Evolutionary conservation across 2,888 invertebrate genomes (phyloP).

Genomic region (Hipparchia sbordonii): DNA sequence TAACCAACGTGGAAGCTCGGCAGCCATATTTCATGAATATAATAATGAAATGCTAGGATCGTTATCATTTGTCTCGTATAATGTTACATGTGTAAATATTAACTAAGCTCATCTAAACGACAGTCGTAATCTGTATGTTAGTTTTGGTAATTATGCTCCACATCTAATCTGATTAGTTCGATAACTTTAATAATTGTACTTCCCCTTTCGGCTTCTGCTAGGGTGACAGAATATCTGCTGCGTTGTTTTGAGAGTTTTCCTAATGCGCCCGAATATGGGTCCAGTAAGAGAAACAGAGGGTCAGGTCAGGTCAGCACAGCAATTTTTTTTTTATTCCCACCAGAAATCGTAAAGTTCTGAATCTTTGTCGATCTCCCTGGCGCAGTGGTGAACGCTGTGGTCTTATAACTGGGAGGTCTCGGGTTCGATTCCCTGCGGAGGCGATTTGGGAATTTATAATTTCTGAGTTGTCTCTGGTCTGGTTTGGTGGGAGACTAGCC

Average conservation of each 20-base stretch:
- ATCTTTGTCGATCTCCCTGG: too few relatives aligned
- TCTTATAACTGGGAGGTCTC: too few relatives aligned
- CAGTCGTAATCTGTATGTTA: neutral
- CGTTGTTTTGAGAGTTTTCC: neutral
- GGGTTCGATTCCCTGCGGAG: too few relatives aligned
- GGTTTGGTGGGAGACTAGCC: too few relatives aligned
- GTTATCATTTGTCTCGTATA: slow-evolving; percentile 2
- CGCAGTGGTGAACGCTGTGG: too few relatives aligned
- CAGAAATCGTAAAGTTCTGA: too few relatives aligned
- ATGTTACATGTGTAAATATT: slow-evolving; percentile 17
- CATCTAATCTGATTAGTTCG: slow-evolving; percentile 6
- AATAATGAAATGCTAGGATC: slow-evolving; percentile 17
- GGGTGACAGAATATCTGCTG: neutral
- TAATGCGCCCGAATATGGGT: neutral
- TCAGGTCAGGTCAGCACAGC: neutral
- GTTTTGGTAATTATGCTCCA: slow-evolving; percentile 2
- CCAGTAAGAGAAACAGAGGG: neutral
- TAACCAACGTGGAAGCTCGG: slow-evolving; percentile 6
- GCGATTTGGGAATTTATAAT: too few relatives aligned
- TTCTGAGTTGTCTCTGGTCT: too few relatives aligned
- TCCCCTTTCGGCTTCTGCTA: neutral
- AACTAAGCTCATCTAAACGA: slow-evolving; percentile 7
- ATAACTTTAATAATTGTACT: neutral
- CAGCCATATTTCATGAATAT: slow-evolving; percentile 22
- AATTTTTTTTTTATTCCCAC: too few relatives aligned